These are phyloP conservation scores for Hiodon alosoides DNA, from an alignment of 2,113 vertebrate genomes.

Conservation along the genomic window DNA sequence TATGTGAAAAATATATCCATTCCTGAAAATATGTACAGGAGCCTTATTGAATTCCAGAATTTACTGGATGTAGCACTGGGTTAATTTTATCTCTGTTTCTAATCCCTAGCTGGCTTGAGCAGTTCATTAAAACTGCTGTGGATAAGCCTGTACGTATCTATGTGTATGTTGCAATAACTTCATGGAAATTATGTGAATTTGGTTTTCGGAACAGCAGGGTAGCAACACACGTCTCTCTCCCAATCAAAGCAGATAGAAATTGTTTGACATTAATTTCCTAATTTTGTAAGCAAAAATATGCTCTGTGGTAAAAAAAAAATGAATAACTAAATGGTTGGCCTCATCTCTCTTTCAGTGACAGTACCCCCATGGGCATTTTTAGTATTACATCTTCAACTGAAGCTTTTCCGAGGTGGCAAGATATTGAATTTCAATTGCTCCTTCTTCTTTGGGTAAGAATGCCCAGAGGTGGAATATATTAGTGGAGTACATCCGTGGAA, in stretches of 20 bases:
- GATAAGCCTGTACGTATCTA: slow-evolving; percentile 5
- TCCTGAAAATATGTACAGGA: background rate
- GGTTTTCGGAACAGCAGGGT: slow-evolving; percentile 4
- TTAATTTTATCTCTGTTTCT: background rate
- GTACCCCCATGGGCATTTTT: slow-evolving; percentile 25
- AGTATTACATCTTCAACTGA: slow-evolving; percentile 24
- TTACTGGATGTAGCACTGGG: background rate
- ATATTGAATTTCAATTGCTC: slow-evolving; percentile 36
- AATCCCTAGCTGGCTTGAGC: background rate
- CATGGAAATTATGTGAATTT: background rate
- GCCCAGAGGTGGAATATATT: slow-evolving; percentile 33
- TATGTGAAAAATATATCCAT: background rate
- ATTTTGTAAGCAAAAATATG: slow-evolving; percentile 23
- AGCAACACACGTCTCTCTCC: background rate
- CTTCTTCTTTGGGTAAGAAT: slow-evolving; percentile 25
- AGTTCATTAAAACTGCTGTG: slow-evolving; percentile 1
- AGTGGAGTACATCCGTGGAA: slow-evolving; percentile 32
- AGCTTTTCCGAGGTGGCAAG: slow-evolving; percentile 26
- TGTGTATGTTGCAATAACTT: background rate
- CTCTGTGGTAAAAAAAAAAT: slow-evolving; percentile 24
- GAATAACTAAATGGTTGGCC: slow-evolving; percentile 23
- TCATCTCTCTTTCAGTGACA: slow-evolving; percentile 35
- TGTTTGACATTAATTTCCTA: slow-evolving; percentile 20
- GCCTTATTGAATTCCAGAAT: background rate
- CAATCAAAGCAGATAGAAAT: slow-evolving; percentile 15